Evolutionary conservation across 2,113 vertebrate species (phyloP).

Genomic region (Brachionichthys hirsutus): DNA sequence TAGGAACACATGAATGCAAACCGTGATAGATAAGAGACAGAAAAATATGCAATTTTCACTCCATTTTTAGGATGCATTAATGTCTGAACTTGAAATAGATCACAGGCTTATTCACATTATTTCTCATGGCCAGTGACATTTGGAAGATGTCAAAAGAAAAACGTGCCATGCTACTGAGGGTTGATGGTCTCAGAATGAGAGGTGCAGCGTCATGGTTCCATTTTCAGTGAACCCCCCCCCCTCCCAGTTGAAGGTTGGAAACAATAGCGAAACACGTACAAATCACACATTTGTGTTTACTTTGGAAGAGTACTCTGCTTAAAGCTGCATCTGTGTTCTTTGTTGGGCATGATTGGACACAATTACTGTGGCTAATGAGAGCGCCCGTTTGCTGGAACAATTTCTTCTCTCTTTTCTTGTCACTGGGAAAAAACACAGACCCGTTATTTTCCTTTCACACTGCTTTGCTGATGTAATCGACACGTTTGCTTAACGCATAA

Average conservation of each 20-base stretch:
- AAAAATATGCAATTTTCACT: too few species aligned
- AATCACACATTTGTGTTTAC: constrained; percentile 10
- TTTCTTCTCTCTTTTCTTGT: constrained; percentile 17
- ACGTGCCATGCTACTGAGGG: neutral
- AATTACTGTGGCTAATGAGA: constrained; percentile 25
- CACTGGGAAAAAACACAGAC: neutral
- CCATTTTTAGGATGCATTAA: too few species aligned
- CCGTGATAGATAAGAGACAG: too few species aligned
- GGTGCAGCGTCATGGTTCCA: neutral
- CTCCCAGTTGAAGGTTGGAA: neutral
- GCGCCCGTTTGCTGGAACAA: constrained; percentile 33
- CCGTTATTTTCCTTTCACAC: constrained; percentile 3
- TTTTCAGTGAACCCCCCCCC: neutral
- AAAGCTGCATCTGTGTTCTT: constrained; percentile 13
- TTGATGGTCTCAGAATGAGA: neutral
- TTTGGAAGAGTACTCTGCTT: constrained; percentile 18
- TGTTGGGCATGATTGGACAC: neutral
- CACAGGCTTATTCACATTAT: too few species aligned
- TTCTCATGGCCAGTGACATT: neutral
- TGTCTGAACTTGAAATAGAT: too few species aligned
- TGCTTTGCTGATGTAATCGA: constrained; percentile 1
- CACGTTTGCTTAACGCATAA: neutral
- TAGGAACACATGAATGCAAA: too few species aligned
- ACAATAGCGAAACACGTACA: constrained; percentile 11
- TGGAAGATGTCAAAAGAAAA: neutral